phyloP scores from a whole-genome alignment of 2,113 vertebrate species.

The Diphyllodes magnificus region DNA sequence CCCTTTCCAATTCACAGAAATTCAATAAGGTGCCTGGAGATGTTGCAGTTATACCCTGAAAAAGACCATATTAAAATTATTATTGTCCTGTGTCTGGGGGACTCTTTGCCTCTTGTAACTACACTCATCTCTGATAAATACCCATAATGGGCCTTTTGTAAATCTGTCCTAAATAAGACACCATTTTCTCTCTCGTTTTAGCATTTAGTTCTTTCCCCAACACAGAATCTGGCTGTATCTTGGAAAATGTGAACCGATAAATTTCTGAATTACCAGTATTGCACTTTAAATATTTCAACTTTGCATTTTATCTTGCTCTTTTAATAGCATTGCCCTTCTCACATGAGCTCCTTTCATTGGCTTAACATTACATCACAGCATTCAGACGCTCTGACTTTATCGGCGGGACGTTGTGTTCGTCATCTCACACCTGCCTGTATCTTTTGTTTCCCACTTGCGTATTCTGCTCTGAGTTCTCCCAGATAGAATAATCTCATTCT shows the following conservation, averaged over 20 bases:
- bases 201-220: not conserved
- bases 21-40: not conserved
- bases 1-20: not conserved
- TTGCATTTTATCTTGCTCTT: conserved; percentile 10
- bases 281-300: not conserved
- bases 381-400: not conserved
- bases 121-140: not conserved
- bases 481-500: not conserved
- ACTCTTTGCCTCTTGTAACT: not conserved
- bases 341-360: not conserved
- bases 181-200: not conserved
- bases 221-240: not conserved
- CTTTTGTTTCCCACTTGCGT: not conserved
- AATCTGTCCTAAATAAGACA: not conserved
- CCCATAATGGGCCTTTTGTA: not conserved
- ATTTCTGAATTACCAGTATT: not conserved
- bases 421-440: not conserved
- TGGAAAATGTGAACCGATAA: not conserved
- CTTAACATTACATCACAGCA: not conserved
- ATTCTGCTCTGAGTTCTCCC: not conserved
- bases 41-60: not conserved
- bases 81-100: not conserved
- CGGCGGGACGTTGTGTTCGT: not conserved
- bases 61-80: not conserved
- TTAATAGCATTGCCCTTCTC: not conserved